Evolutionary conservation across 2,113 vertebrate genomes (phyloP), one percentile per base, ranked within the genome.

Genomic region (Petroica traversi): DNA sequence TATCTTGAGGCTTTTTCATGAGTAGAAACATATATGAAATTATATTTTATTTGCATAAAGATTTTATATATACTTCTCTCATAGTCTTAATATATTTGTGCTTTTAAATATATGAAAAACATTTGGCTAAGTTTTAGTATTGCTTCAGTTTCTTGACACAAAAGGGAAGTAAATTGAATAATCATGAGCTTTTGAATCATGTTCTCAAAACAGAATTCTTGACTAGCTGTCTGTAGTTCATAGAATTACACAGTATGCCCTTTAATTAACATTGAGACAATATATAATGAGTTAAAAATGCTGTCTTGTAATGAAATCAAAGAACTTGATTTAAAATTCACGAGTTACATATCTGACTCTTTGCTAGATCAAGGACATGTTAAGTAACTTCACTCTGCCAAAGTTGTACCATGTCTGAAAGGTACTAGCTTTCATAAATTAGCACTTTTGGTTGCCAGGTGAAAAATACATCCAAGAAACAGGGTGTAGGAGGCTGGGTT

Each of bases 241-340:
- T 69, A 61, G 83, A 71, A 52, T 63, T 84, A 33, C n/a, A 67
- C 23, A 26, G 31, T 25, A 11, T 78, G 5, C 40, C 76, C 77
- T 94, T 92, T 94, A 95, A 92, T 95, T 93, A 95, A 79, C 64
- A 41, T 4, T 33, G 52, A 93, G 80, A 54, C 73, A 64, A 84
- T 82, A 40, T 45, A 61, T 26, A 89, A 83, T 68, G 49, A 52
- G 36, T 85, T 41, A 80, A 92, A 75, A 87, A 92, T 64, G 58
- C 58, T 93, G 76, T 45, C 45, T 69, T 86, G 57, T 68, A 49
- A 89, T 81, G 66, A 89, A 95, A 92, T 86, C 64, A 93, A 86
- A 88, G 91, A 84, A 36, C 46, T 51, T 46, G 22, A 45, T 69
- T 67, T 81, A 63, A 80, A 91, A 62, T 46, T 67, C 76, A 74